Conservation (phyloP, 2,113 vertebrate species). For the Grantiella picta region DNA sequence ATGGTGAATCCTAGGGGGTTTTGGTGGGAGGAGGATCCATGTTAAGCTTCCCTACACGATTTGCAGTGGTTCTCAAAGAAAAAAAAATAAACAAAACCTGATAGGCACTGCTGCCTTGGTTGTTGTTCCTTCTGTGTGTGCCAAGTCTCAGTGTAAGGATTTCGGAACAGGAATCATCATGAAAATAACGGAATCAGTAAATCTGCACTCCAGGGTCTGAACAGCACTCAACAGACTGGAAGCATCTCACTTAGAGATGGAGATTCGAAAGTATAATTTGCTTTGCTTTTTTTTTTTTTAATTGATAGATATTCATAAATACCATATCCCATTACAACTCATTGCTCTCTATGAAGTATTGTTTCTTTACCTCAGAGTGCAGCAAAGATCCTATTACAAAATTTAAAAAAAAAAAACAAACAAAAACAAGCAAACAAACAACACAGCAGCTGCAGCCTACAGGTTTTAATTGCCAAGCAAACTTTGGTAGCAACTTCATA, state of each 20-base stretch:
- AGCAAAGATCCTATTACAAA: background rate
- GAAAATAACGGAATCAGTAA: background rate
- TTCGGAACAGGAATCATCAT: background rate
- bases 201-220: background rate
- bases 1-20: background rate
- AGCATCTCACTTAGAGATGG: background rate
- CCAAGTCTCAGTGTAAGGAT: background rate
- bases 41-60: background rate
- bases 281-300: background rate
- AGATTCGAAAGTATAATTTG: background rate
- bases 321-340: background rate
- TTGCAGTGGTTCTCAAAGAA: background rate
- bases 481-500: background rate
- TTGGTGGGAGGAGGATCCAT: background rate
- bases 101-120: background rate
- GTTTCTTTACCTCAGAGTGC: background rate
- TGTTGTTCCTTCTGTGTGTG: background rate
- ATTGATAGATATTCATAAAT: background rate
- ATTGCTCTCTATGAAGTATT: background rate
- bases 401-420: background rate
- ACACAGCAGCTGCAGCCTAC: background rate
- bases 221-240: background rate
- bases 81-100: background rate
- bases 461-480: background rate
- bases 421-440: background rate